Percentiles rank a stretch among this genome's conserved stretches.
These are phyloP conservation scores for Sakesphorus luctuosus DNA, from an alignment of 2,113 vertebrate genomes.

Conservation along the genomic window DNA sequence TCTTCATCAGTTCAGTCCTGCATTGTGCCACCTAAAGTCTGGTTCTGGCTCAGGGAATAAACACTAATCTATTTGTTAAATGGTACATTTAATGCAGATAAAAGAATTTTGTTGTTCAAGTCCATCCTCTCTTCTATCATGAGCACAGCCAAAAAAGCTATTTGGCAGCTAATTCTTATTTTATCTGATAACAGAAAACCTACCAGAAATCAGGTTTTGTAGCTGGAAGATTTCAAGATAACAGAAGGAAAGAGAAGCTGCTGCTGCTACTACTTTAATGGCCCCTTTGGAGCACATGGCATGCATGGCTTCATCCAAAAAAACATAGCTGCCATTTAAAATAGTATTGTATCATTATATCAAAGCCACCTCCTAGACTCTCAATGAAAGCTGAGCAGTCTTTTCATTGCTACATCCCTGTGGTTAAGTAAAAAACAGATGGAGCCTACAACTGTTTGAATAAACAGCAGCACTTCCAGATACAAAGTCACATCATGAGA, in stretches of 20 bases:
- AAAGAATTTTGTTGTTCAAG: background rate
- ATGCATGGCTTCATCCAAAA: background rate
- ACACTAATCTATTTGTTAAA: background rate
- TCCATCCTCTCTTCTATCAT: background rate
- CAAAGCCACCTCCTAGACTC: background rate
- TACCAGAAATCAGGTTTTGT: background rate
- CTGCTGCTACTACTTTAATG: background rate
- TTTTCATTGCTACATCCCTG: background rate
- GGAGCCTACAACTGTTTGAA: background rate
- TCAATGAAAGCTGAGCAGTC: background rate
- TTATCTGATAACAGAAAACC: background rate
- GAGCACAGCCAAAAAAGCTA: background rate
- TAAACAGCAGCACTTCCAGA: background rate
- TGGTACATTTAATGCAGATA: background rate
- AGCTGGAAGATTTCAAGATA: background rate
- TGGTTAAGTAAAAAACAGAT: background rate
- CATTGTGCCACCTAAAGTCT: background rate
- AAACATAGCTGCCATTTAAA: background rate
- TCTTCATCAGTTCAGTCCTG: background rate
- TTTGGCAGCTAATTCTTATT: background rate
- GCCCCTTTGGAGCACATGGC: background rate
- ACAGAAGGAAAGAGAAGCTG: background rate
- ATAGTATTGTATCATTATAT: background rate
- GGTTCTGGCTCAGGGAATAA: background rate
- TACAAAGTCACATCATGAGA: background rate